Evolutionary conservation across 2,113 vertebrate genomes (phyloP).

Genomic region (Tursiops truncatus): DNA sequence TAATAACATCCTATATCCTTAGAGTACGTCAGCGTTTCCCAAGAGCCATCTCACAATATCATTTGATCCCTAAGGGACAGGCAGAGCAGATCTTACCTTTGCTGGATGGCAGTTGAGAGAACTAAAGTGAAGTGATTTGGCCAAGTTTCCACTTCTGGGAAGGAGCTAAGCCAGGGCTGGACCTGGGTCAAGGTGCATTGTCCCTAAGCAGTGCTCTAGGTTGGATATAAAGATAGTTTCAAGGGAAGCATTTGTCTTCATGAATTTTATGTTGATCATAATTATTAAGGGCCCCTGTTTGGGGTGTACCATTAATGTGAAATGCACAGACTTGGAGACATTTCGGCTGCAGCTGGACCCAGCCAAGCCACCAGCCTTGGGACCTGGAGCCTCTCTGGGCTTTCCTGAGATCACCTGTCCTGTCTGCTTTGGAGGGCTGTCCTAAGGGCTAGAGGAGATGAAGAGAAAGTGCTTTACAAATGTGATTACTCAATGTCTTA

Average conservation of each 20-base stretch:
- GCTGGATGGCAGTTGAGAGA: neutral
- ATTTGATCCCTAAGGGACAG: neutral
- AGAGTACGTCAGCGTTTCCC: neutral
- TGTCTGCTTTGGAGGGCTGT: neutral
- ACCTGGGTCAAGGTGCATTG: neutral
- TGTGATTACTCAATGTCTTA: neutral
- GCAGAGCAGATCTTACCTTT: neutral
- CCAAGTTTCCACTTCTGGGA: neutral
- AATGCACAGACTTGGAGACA: neutral
- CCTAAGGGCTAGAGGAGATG: neutral
- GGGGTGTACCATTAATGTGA: neutral
- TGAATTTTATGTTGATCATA: neutral
- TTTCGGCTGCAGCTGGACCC: accelerated
- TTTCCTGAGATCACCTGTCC: neutral
- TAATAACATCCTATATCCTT: neutral
- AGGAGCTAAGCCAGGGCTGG: neutral
- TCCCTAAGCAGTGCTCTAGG: neutral
- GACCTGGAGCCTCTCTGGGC: neutral
- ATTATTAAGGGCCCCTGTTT: neutral
- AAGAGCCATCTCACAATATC: neutral
- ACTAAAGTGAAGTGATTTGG: neutral
- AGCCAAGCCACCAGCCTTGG: neutral
- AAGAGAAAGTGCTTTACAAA: constrained; percentile 41
- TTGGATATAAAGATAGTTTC: neutral
- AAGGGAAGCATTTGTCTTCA: neutral